Conservation (phyloP, 2,797 vertebrate genomes). For the Eutrigla gurnardus region DNA sequence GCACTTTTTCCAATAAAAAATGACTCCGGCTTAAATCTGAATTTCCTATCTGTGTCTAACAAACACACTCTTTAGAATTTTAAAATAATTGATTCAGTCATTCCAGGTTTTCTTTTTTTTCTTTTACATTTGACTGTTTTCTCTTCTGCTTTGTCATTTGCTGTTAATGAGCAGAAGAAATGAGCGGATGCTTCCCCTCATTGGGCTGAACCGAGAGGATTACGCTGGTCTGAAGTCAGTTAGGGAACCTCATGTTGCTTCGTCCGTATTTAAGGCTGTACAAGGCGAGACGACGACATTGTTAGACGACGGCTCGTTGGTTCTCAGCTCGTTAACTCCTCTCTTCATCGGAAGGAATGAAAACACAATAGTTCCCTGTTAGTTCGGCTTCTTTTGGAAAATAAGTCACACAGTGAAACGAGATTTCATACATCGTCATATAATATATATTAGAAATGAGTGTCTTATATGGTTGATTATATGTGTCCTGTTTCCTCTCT, state of each 20-base stretch:
- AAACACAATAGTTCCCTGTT: not conserved
- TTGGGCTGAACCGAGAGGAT: slow-evolving; percentile 58
- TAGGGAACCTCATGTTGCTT: slow-evolving; percentile 49
- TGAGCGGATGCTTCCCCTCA: slow-evolving; percentile 51
- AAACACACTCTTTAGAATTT: not conserved
- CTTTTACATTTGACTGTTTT: not conserved
- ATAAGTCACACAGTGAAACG: too few relatives aligned
- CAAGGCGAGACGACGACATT: slow-evolving; percentile 41
- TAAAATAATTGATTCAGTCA: not conserved
- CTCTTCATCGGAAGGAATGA: slow-evolving; percentile 13
- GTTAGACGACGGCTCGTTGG: slow-evolving; percentile 55
- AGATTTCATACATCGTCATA: too few relatives aligned
- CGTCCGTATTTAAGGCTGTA: slow-evolving; percentile 63
- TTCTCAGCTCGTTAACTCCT: slow-evolving; percentile 41
- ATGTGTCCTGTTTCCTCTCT: too few relatives aligned
- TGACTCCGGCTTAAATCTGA: too few relatives aligned
- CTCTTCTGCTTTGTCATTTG: slow-evolving; percentile 24
- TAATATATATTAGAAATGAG: too few relatives aligned
- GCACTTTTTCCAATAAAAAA: too few relatives aligned
- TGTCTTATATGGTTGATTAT: too few relatives aligned
- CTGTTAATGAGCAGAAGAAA: slow-evolving; percentile 55
- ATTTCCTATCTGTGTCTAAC: too few relatives aligned
- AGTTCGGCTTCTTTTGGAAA: too few relatives aligned
- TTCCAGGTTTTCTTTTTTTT: not conserved
- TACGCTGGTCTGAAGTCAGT: slow-evolving; percentile 64